A percentile compares a stretch with the other conserved stretches of the same genome.
phyloP scores from a whole-genome alignment of 2,113 vertebrate genomes.

The Brachypodius melanocephalos region DNA sequence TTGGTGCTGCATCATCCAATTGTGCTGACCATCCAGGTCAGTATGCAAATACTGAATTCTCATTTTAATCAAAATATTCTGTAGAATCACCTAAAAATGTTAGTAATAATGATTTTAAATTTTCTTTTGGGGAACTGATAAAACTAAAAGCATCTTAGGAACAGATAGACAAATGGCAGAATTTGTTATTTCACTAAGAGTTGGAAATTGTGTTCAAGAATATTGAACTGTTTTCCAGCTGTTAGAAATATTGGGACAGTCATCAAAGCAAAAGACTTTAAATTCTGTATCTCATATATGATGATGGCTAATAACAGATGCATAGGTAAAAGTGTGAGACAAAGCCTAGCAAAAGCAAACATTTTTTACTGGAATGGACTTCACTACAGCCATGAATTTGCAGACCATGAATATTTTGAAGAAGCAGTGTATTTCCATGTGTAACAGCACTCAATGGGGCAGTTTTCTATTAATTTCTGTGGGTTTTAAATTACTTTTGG shows the following conservation, averaged over 20 bases:
- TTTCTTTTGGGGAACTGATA: neutral
- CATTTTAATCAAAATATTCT: neutral
- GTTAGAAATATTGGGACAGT: neutral
- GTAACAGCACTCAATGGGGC: neutral
- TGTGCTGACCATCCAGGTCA: neutral
- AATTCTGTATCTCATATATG: neutral
- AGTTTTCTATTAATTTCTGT: neutral
- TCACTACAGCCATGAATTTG: neutral
- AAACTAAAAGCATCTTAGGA: neutral
- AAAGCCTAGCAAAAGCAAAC: neutral
- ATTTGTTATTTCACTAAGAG: neutral
- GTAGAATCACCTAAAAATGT: neutral
- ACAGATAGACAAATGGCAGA: neutral
- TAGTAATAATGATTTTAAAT: neutral
- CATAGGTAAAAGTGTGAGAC: fast-evolving
- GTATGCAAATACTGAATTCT: neutral
- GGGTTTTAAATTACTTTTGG: neutral
- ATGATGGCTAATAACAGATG: neutral
- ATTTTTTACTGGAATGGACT: neutral
- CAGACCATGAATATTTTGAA: neutral
- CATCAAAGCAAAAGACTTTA: neutral
- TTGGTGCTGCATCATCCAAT: too few species aligned
- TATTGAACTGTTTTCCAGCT: neutral
- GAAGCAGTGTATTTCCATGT: neutral
- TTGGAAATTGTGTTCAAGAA: neutral